Base-by-base conservation (phyloP, 2,888 invertebrate species). In the Agonopterix alstromeriana region DNA sequence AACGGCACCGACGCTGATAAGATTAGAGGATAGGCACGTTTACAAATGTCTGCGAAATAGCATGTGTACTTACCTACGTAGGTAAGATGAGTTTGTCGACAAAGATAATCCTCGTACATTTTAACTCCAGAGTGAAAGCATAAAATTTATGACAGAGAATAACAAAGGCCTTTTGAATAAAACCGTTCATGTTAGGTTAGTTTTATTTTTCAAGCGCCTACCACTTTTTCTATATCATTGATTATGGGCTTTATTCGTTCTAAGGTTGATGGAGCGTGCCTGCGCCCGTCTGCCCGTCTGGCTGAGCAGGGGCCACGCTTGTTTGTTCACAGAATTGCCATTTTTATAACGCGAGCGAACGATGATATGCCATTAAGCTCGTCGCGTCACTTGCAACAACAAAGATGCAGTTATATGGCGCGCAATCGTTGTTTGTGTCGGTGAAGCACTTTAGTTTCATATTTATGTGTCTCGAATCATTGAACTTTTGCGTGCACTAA, bases 281-380 rank as follows among this genome's bases (percentile, higher is more conserved):
- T 52, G 48, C 52, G 44, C 10, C 10, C 42, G 49, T 53, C 58
- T 55, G 17, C 4, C 17, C 17, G 65, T 63, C 61, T 63, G 58
- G 55, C 53, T 55, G 61, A 60, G 50, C 61, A 61, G 55, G 51
- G 56, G 58, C 67, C 69, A 52, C 59, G 71, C 66, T 71, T 74
- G 70, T 75, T 73, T 75, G 67, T 69, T 63, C 67, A 62, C 67
- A 62, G 69, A 74, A 78, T 82, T 77, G 77, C 69, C 64, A 73
- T 75, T 79, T 81, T 77, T 79, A 74, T 72, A 62, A 60, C 71
- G 63, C 71, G 55, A 61, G 55, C 57, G 57, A 11, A 57, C 62
- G 60, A 62, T 66, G 61, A 67, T 67, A 67, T 64, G 60, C 59
- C 60, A 71, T 75, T 69, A 74, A 51, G 61, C 56, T 55, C 52